A percentile compares a stretch with the other conserved stretches of the same genome.
phyloP scores from a whole-genome alignment of 1,140 invertebrate genomes.

The Drosophila arawakana region DNA sequence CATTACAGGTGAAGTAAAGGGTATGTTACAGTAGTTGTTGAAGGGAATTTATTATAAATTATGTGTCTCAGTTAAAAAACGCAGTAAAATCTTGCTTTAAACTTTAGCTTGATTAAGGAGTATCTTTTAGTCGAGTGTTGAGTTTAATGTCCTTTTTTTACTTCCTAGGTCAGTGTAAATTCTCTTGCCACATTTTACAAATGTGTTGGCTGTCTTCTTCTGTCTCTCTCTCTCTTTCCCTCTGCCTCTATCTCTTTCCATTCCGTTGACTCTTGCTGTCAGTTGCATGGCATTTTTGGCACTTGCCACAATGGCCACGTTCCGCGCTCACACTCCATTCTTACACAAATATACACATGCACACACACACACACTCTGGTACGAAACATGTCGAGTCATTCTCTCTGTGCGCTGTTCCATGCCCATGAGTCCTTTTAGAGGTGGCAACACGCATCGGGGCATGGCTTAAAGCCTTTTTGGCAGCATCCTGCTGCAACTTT shows the following conservation, averaged over 20 bases:
- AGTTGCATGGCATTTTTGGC: conserved; percentile 62
- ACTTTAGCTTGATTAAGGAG: too few species aligned
- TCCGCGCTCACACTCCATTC: conserved; percentile 53
- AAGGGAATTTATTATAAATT: too few species aligned
- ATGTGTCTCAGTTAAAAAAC: too few species aligned
- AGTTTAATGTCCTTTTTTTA: conserved; percentile 9
- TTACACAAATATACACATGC: conserved; percentile 6
- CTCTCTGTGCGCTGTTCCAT: conserved; percentile 62
- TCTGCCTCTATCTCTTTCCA: background rate
- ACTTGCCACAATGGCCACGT: conserved; percentile 76
- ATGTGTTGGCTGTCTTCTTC: conserved; percentile 23
- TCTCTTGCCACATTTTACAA: conserved; percentile 41
- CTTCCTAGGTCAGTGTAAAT: conserved; percentile 29
- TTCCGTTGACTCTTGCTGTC: too few species aligned
- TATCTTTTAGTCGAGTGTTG: too few species aligned
- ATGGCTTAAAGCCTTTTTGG: conserved; percentile 68
- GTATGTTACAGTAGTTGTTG: too few species aligned
- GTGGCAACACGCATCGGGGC: conserved; percentile 19
- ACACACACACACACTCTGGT: conserved; percentile 29
- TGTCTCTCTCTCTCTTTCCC: background rate
- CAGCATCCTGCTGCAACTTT: conserved; percentile 61
- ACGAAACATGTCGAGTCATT: conserved; percentile 48
- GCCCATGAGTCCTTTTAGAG: conserved; percentile 19
- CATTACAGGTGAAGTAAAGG: too few species aligned
- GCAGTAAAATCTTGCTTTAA: too few species aligned